Percentiles rank a stretch among this genome's conserved stretches.
These are phyloP conservation scores for Brenthis ino DNA, from an alignment of 2,888 invertebrate species.

Conservation along the genomic window DNA sequence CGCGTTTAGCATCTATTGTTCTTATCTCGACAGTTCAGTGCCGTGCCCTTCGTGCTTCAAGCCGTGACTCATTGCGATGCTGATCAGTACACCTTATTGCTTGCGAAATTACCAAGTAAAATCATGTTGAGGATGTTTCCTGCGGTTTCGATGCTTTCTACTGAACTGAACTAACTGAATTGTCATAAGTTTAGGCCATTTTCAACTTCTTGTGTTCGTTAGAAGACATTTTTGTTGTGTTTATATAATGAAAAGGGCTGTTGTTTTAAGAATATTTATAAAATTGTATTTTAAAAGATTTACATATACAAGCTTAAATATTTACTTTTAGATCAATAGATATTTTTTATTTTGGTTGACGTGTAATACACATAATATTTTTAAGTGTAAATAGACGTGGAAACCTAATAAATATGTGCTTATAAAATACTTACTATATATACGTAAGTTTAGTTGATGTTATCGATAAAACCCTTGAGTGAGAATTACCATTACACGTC, in stretches of 20 bases:
- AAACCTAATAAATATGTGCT: no score
- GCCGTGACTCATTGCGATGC: conserved; percentile 54
- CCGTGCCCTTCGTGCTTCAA: conserved; percentile 48
- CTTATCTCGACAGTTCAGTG: conserved; percentile 44
- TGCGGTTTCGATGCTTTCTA: conserved; percentile 48
- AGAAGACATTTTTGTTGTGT: background rate
- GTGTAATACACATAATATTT: no score
- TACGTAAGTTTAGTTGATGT: no score
- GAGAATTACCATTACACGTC: background rate
- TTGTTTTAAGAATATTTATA: no score
- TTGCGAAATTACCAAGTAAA: conserved; percentile 60
- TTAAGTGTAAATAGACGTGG: no score
- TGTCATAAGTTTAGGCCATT: conserved; percentile 46
- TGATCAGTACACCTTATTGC: conserved; percentile 59
- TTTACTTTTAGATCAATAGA: no score
- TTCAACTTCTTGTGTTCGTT: conserved; percentile 49
- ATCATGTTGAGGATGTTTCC: conserved; percentile 61
- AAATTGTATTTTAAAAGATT: no score
- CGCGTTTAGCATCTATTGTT: conserved; percentile 48
- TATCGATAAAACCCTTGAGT: background rate
- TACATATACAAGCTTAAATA: no score
- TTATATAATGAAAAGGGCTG: background rate
- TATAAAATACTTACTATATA: no score
- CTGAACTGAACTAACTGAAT: conserved; percentile 39
- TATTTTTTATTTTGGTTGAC: no score